A percentile compares a stretch with the other conserved stretches of the same genome.
Evolutionary conservation across 1,140 invertebrate species (phyloP).

Genomic region (Drosophila busckii): DNA sequence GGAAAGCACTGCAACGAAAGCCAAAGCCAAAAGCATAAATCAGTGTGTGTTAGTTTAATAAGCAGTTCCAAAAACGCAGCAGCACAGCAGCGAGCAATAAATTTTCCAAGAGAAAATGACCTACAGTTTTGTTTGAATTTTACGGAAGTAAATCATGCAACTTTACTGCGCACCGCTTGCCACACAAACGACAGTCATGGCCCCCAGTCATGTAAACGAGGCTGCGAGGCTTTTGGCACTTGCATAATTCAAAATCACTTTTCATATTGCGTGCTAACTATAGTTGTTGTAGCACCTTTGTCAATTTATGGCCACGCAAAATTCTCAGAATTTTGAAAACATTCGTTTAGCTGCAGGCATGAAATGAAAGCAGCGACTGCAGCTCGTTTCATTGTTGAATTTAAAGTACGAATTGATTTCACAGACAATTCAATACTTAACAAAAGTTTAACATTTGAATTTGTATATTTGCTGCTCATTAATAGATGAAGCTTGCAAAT

Average conservation of each 20-base stretch:
- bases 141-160: constrained; percentile 67
- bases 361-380: too few relatives aligned
- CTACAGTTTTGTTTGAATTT: constrained; percentile 27
- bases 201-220: constrained; percentile 34
- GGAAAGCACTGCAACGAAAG: constrained; percentile 67
- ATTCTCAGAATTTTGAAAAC: too few relatives aligned
- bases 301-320: too few relatives aligned
- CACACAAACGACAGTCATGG: neutral
- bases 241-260: constrained; percentile 76
- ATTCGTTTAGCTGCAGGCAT: too few relatives aligned
- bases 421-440: too few relatives aligned
- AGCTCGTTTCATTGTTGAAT: too few relatives aligned
- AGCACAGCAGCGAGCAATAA: too few relatives aligned
- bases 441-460: too few relatives aligned
- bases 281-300: too few relatives aligned
- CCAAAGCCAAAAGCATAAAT: constrained; percentile 48
- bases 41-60: constrained; percentile 45
- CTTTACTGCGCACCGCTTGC: constrained; percentile 42
- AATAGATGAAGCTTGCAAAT: too few relatives aligned
- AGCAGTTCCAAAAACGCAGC: constrained; percentile 46
- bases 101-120: constrained; percentile 52
- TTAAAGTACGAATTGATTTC: too few relatives aligned
- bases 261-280: constrained; percentile 38
- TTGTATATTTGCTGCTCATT: too few relatives aligned
- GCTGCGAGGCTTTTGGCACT: constrained; percentile 51